These are phyloP conservation scores for Bujurquina vittata DNA, from an alignment of 2,113 vertebrate genomes.

Conservation along the genomic window DNA sequence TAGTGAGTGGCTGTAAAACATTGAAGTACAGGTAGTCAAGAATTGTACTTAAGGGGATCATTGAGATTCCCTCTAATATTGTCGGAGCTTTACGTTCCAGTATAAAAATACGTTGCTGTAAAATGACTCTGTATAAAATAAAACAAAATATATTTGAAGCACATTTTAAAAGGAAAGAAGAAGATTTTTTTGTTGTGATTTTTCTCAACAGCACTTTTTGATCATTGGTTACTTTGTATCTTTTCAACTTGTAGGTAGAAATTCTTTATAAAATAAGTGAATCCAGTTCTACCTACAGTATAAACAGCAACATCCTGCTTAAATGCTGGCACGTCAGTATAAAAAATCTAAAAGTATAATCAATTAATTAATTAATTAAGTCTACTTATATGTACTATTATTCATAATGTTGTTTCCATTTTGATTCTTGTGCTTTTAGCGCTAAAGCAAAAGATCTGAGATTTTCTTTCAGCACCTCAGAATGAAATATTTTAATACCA, in stretches of 20 bases:
- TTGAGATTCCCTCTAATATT: background rate
- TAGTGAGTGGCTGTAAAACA: background rate
- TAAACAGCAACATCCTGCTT: background rate
- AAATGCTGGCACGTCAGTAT: background rate
- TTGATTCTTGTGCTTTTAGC: background rate
- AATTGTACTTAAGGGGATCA: too few species aligned
- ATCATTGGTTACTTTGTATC: too few species aligned
- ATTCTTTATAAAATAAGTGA: background rate
- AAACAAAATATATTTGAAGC: background rate
- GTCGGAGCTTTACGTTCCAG: background rate
- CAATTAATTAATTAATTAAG: background rate
- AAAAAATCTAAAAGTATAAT: background rate
- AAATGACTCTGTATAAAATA: background rate
- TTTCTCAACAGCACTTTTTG: too few species aligned
- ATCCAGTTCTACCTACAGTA: background rate
- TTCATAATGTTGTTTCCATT: background rate
- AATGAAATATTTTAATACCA: background rate
- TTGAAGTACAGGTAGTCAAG: background rate
- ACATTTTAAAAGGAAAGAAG: background rate
- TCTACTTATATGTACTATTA: background rate
- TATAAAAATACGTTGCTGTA: background rate
- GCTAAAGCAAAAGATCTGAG: background rate
- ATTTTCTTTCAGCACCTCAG: background rate
- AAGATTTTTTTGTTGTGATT: background rate
- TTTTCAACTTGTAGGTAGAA: too few species aligned